Conservation (phyloP, 37 sponge, comb jelly and placozoan genomes). For the Halisarca cf. caerulea region DNA sequence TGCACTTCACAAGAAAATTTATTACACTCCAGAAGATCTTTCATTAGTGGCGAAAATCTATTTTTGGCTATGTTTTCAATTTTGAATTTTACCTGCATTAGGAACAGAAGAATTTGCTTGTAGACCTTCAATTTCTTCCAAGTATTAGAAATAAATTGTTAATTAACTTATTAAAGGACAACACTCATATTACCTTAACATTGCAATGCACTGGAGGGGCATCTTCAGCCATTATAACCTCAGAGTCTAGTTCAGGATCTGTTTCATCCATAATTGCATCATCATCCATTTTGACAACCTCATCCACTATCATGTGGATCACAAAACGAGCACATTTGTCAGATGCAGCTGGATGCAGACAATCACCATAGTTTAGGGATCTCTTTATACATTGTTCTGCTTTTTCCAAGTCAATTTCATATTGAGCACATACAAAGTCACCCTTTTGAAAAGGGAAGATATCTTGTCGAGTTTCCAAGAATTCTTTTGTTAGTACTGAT, state of each 20-base stretch:
- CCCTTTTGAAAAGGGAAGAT: slow-evolving; percentile 54
- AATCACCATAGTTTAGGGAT: too few species aligned
- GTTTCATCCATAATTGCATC: too few species aligned
- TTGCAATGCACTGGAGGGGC: too few species aligned
- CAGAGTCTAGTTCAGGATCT: too few species aligned
- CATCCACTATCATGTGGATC: neutral
- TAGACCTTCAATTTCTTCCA: too few species aligned
- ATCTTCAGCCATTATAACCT: neutral
- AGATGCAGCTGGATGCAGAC: neutral
- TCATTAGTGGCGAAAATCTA: slow-evolving; percentile 21
- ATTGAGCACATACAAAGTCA: slow-evolving; percentile 62
- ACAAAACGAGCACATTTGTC: neutral
- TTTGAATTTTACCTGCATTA: slow-evolving; percentile 25
- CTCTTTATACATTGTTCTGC: neutral
- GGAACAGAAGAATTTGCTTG: too few species aligned
- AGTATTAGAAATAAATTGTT: too few species aligned
- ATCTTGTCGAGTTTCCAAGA: neutral
- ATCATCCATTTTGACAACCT: neutral
- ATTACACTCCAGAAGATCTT: neutral
- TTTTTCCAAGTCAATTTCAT: slow-evolving; percentile 9
- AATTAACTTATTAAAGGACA: too few species aligned
- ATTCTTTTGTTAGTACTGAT: slow-evolving; percentile 5
- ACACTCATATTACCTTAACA: too few species aligned
- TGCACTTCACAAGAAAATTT: slow-evolving; percentile 35
- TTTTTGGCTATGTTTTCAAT: neutral